Percentiles rank a stretch among this genome's conserved stretches.
phyloP scores from a whole-genome alignment of 2,113 vertebrate genomes.

The Misgurnus mizolepis region DNA sequence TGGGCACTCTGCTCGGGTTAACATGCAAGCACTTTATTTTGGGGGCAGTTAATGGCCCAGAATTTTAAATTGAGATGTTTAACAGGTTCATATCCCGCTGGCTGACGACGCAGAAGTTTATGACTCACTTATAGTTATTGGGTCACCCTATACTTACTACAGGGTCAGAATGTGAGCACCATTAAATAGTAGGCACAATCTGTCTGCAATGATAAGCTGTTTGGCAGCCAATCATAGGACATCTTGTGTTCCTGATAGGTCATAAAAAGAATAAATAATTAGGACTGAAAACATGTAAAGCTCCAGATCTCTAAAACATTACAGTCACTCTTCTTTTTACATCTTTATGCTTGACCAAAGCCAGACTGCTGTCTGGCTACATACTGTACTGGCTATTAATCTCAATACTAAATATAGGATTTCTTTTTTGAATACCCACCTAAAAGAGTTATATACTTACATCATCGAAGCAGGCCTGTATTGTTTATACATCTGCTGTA shows the following conservation, averaged over 20 bases:
- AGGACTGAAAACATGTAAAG: constrained; percentile 57
- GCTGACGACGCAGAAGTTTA: constrained; percentile 60
- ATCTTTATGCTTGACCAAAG: constrained; percentile 60
- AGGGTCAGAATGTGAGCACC: constrained; percentile 45
- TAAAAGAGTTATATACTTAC: not conserved
- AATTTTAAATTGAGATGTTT: constrained; percentile 63
- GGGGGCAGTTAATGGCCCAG: constrained; percentile 48
- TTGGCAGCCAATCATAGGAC: constrained; percentile 66
- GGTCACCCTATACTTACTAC: constrained; percentile 46
- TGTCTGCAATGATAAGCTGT: constrained; percentile 57
- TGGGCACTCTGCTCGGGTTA: constrained; percentile 42
- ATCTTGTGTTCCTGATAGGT: constrained; percentile 61
- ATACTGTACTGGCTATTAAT: constrained; percentile 59
- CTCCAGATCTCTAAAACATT: constrained; percentile 63
- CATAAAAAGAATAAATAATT: constrained; percentile 67
- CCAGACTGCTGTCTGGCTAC: constrained; percentile 47
- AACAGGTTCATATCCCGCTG: constrained; percentile 50
- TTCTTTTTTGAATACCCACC: not conserved
- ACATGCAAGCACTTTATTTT: constrained; percentile 52
- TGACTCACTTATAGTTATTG: constrained; percentile 51
- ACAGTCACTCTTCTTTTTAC: constrained; percentile 62
- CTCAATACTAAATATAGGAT: constrained; percentile 62
- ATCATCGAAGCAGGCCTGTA: not conserved
- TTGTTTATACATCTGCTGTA: constrained; percentile 2
- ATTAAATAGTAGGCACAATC: constrained; percentile 65